Conservation (phyloP, 1,140 invertebrate species). For the Stenopsyche tienmushanensis region DNA sequence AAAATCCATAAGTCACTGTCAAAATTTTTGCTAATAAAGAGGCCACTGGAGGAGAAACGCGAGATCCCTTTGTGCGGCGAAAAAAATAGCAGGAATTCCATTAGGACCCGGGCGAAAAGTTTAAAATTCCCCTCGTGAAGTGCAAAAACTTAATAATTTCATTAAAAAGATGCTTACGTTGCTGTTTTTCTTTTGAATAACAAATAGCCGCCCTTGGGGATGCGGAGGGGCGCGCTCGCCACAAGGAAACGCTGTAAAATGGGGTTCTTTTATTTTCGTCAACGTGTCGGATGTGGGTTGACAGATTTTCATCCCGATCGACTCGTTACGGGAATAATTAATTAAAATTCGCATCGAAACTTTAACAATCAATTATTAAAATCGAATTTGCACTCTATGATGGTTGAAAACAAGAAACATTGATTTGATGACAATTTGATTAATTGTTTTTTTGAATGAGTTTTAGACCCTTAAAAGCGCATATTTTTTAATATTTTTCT, state of each 20-base stretch:
- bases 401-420: too few relatives aligned
- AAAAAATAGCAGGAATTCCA: constrained; percentile 27
- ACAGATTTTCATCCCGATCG: neutral
- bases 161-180: constrained; percentile 43
- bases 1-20: constrained; percentile 40
- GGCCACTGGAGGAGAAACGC: constrained; percentile 23
- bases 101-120: constrained; percentile 31
- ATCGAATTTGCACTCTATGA: too few relatives aligned
- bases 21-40: constrained; percentile 41
- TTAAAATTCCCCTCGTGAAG: constrained; percentile 39
- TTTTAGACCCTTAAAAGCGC: too few relatives aligned
- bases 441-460: too few relatives aligned
- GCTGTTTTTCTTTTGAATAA: constrained; percentile 43
- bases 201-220: constrained; percentile 36
- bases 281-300: neutral
- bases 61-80: neutral
- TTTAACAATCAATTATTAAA: neutral
- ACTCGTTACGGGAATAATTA: neutral
- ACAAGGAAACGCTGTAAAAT: too few relatives aligned
- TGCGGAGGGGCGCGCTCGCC: neutral
- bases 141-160: constrained; percentile 43
- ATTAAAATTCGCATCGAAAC: neutral
- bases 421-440: too few relatives aligned
- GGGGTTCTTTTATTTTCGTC: too few relatives aligned
- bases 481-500: too few relatives aligned